These are phyloP conservation scores for Gymnoscelis rufifasciata DNA, from an alignment of 2,888 invertebrate species.

Conservation along the genomic window DNA sequence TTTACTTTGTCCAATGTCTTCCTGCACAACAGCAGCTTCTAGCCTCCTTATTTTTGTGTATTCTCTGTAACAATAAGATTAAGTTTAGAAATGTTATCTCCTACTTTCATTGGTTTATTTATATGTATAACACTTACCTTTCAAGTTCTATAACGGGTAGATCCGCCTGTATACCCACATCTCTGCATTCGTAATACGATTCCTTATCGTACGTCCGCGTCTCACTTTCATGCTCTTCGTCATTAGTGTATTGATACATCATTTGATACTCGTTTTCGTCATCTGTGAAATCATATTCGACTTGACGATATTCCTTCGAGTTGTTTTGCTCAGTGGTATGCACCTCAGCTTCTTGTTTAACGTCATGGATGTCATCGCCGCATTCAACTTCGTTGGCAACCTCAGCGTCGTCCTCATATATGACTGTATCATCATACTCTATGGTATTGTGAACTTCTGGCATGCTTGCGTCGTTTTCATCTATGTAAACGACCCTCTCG, in stretches of 20 bases:
- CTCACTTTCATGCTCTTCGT: not conserved
- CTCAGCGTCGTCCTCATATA: not conserved
- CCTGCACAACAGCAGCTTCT: not conserved
- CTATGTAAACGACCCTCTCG: conserved; percentile 1
- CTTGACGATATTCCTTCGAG: not conserved
- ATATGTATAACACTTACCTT: conserved; percentile 2
- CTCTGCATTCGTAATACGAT: not conserved
- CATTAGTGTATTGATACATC: conserved; percentile 3
- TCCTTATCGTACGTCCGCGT: not conserved
- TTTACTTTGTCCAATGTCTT: not conserved
- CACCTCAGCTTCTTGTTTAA: not conserved
- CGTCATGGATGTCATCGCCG: not conserved
- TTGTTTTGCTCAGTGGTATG: not conserved
- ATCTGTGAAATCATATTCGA: not conserved
- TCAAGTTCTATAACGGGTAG: conserved; percentile 8
- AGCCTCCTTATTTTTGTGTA: conserved; percentile 7
- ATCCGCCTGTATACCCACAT: conserved; percentile 17
- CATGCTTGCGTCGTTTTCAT: not conserved
- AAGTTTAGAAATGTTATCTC: too few relatives aligned
- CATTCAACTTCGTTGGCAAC: not conserved
- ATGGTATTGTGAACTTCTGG: not conserved
- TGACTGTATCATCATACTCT: not conserved
- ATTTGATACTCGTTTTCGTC: conserved; percentile 1
- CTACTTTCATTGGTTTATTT: too few relatives aligned
- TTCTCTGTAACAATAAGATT: conserved; percentile 12